A percentile compares a stretch with the other conserved stretches of the same genome.
phyloP scores from a whole-genome alignment of 2,113 vertebrate genomes.

The Pachycephala philippinensis region DNA sequence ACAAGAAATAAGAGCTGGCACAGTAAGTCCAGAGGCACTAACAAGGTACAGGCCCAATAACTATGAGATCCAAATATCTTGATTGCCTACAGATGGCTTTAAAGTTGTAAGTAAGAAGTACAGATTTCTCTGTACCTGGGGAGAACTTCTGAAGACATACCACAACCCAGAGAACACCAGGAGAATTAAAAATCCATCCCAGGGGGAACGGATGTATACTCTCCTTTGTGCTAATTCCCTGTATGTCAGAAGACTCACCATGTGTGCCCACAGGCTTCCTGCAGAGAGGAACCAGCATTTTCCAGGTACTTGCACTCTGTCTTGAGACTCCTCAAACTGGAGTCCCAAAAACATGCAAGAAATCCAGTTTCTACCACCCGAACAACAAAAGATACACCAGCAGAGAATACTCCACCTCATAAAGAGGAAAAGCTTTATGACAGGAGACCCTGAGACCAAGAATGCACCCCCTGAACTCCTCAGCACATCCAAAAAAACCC shows the following conservation, averaged over 20 bases:
- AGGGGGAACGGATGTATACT: neutral
- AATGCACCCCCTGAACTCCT: neutral
- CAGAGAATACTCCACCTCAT: neutral
- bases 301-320: neutral
- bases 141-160: neutral
- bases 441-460: neutral
- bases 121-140: neutral
- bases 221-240: neutral
- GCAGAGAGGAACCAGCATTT: neutral
- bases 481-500: neutral
- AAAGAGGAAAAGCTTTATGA: neutral
- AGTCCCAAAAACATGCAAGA: neutral
- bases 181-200: neutral
- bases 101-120: neutral
- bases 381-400: neutral
- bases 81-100: neutral
- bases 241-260: neutral
- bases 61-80: neutral
- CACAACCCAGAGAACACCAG: neutral
- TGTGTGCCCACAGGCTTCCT: neutral
- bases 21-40: neutral
- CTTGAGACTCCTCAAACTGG: neutral
- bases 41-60: neutral
- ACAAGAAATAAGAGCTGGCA: neutral
- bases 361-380: neutral